A percentile compares a stretch with the other conserved stretches of the same genome.
Evolutionary conservation across 1,140 invertebrate genomes (phyloP).

Genomic region (Drosophila santomea): DNA sequence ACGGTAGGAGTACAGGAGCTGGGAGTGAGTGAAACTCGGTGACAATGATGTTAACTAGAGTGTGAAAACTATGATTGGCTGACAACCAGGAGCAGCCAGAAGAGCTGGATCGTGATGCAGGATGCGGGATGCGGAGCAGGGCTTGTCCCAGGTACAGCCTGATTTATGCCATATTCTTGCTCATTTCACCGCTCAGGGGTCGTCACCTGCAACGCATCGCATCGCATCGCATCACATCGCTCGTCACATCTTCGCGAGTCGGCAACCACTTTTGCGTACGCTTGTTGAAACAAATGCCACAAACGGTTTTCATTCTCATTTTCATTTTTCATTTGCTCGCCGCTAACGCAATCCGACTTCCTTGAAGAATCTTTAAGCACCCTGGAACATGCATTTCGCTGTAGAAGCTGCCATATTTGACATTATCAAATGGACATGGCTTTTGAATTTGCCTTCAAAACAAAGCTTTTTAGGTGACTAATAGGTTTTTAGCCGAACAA

Average conservation of each 20-base stretch:
- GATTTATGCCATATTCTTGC: constrained; percentile 49
- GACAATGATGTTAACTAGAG: constrained; percentile 82
- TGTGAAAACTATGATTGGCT: constrained; percentile 83
- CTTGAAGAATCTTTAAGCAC: no score
- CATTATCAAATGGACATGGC: constrained; percentile 7
- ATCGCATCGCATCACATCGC: constrained; percentile 2
- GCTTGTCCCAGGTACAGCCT: constrained; percentile 6
- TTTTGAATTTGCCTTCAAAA: background rate
- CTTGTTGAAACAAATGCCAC: constrained; percentile 45
- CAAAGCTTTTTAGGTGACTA: constrained; percentile 3
- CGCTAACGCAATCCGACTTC: no score
- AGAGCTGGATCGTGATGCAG: background rate
- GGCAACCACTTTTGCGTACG: constrained; percentile 45
- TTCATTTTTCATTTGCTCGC: background rate
- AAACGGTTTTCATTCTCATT: constrained; percentile 48
- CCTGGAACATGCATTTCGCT: no score
- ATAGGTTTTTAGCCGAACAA: background rate
- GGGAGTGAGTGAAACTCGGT: constrained; percentile 66
- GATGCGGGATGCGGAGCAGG: no score
- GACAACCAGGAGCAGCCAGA: constrained; percentile 30
- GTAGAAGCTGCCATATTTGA: constrained; percentile 5
- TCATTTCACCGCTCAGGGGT: constrained; percentile 32
- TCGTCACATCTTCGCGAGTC: constrained; percentile 3
- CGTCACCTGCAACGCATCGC: constrained; percentile 23
- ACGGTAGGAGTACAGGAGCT: constrained; percentile 35